Base-by-base conservation (phyloP, 92 coral and sea anemone genomes). In the Ricordea florida region DNA sequence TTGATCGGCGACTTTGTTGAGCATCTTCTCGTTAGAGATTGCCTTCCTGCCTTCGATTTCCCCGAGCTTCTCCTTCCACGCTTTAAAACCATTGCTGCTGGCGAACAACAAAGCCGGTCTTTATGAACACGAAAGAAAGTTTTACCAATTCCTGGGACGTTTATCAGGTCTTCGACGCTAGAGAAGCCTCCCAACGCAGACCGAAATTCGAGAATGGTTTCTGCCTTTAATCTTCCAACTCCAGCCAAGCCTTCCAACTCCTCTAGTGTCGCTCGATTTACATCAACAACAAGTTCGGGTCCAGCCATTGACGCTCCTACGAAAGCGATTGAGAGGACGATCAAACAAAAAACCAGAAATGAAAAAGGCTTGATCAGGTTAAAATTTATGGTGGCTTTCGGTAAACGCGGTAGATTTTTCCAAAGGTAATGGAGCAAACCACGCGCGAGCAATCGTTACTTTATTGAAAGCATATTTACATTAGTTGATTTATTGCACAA, bases 181-280 rank as follows among this genome's bases (percentile, higher is more conserved):
- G 83, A 57, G 84, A 96, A 96, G 22, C 99, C 97, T 16, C 99
- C 99, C 34, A 89, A 59, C 8, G 91, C 93, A 67, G 93, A 88
- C 22, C 99, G 83, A 55, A 82, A 80, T 50, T 92, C 96, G 21
- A 91, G 80, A 40, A 96, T 96, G 36, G 86, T 83, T 50, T 83
- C 86, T 16, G 99, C 99, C 72, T 76, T 96, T 29, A 93, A 83
- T 80, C 71, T 83, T 35, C 99, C 99, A 57, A 93, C 85, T 31
- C 99, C 99, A 52, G 77, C 79, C 35, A 96, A 83, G 18, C 85
- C 76, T 38, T 77, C 93, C 44, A 96, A 80, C 46, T 96, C 93
- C 30, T 87, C 90, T 18, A 92, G 88, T 6, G 96, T 74, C 28
- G 99, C 99, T 27, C 85, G 84, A 81, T 96, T 96, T 49, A 96